A percentile compares a stretch with the other conserved stretches of the same genome.
Evolutionary conservation across 2,113 vertebrate genomes (phyloP).

Genomic region (Pheucticus melanocephalus): DNA sequence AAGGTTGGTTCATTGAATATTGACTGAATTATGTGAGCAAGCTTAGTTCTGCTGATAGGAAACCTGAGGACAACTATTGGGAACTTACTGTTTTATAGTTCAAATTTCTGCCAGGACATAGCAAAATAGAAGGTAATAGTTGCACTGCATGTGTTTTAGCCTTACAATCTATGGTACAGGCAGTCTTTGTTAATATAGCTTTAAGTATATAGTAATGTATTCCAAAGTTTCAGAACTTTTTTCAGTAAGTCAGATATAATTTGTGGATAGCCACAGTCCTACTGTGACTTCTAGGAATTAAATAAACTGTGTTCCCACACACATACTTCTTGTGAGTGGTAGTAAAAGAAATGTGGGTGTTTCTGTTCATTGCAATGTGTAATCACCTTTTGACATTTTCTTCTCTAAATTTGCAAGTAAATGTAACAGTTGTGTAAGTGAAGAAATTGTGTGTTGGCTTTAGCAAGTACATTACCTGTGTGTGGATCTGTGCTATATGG

Average conservation of each 20-base stretch:
- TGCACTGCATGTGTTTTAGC: not conserved
- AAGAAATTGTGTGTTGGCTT: not conserved
- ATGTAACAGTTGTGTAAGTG: not conserved
- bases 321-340: not conserved
- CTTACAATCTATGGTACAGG: not conserved
- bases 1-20: not conserved
- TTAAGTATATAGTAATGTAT: not conserved
- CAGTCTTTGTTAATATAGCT: not conserved
- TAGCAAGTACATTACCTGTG: not conserved
- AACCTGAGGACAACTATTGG: not conserved
- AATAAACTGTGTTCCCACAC: not conserved
- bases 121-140: not conserved
- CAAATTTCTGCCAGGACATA: not conserved
- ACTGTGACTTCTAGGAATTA: constrained; percentile 27
- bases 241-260: not conserved
- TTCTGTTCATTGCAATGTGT: not conserved
- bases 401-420: constrained; percentile 8
- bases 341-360: constrained; percentile 28
- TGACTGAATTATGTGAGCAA: not conserved
- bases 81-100: not conserved
- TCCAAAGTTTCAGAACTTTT: not conserved
- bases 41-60: not conserved
- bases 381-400: constrained; percentile 6
- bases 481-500: not conserved
- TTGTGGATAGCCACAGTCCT: not conserved